Percentiles rank a stretch among this genome's conserved stretches.
Evolutionary conservation across 2,888 invertebrate genomes (phyloP).

Genomic region (Meghimatium bilineatum): DNA sequence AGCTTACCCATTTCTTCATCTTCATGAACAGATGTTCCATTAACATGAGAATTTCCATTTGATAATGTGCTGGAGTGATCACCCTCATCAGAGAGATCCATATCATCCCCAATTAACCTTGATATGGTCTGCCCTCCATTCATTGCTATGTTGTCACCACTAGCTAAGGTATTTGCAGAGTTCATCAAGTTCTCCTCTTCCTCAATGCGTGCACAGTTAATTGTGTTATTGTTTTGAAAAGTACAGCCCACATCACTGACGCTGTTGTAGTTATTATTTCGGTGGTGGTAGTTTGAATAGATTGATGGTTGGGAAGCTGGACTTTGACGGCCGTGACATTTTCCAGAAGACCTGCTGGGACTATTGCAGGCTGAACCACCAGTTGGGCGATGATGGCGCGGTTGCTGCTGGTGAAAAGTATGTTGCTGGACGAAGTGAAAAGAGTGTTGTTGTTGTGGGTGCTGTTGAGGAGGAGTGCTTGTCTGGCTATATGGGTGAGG

Average conservation of each 20-base stretch:
- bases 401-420: constrained; percentile 40
- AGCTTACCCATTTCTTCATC: constrained; percentile 68
- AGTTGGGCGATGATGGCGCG: constrained; percentile 46
- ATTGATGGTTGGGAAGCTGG: constrained; percentile 46
- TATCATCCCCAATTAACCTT: constrained; percentile 70
- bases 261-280: constrained; percentile 37
- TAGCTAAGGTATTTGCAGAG: constrained; percentile 60
- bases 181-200: constrained; percentile 65
- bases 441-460: constrained; percentile 34
- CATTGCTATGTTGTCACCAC: constrained; percentile 56
- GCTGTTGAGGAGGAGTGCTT: constrained; percentile 38
- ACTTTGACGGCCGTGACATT: constrained; percentile 52
- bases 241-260: neutral
- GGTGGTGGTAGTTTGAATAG: constrained; percentile 52
- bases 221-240: constrained; percentile 18
- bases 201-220: constrained; percentile 43
- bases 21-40: constrained; percentile 33
- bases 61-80: constrained; percentile 62
- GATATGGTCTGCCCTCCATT: constrained; percentile 62
- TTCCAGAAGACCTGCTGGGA: constrained; percentile 65
- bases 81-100: constrained; percentile 72
- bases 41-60: constrained; percentile 65
- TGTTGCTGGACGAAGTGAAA: constrained; percentile 37
- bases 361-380: constrained; percentile 65
- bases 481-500: constrained; percentile 68